These are phyloP conservation scores for Calypte anna DNA, from an alignment of 2,113 vertebrate genomes.

Conservation along the genomic window DNA sequence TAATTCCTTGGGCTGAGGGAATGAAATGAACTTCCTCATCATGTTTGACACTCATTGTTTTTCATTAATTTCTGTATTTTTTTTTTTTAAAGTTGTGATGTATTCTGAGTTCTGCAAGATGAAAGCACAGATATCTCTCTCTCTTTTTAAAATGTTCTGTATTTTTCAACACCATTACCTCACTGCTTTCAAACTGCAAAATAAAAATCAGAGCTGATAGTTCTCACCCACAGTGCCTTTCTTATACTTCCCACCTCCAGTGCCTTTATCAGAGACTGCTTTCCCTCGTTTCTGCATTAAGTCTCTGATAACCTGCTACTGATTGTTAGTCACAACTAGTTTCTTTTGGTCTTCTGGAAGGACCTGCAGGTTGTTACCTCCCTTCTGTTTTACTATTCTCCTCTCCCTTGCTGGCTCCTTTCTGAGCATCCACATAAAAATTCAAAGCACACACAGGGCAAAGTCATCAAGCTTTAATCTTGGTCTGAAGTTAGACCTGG, in stretches of 20 bases:
- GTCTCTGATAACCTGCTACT: background rate
- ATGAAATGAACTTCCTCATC: background rate
- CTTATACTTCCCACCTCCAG: background rate
- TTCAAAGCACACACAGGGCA: background rate
- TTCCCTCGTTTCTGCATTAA: background rate
- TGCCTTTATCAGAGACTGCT: background rate
- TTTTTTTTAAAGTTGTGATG: background rate
- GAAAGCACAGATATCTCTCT: background rate
- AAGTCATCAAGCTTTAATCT: conserved; percentile 34
- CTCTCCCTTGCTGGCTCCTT: background rate
- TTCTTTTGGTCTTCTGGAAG: background rate
- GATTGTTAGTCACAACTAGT: background rate
- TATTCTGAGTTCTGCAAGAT: background rate
- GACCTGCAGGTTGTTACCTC: background rate
- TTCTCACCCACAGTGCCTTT: background rate
- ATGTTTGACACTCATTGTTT: background rate
- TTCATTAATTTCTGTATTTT: background rate
- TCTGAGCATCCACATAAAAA: background rate
- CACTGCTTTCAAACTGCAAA: background rate
- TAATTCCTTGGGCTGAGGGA: background rate
- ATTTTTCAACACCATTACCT: background rate
- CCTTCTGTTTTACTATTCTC: background rate
- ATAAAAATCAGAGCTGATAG: background rate
- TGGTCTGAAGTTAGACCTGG: background rate
- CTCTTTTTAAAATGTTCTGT: background rate